These are phyloP conservation scores for Caloenas nicobarica DNA, from an alignment of 2,113 vertebrate genomes.

Conservation along the genomic window DNA sequence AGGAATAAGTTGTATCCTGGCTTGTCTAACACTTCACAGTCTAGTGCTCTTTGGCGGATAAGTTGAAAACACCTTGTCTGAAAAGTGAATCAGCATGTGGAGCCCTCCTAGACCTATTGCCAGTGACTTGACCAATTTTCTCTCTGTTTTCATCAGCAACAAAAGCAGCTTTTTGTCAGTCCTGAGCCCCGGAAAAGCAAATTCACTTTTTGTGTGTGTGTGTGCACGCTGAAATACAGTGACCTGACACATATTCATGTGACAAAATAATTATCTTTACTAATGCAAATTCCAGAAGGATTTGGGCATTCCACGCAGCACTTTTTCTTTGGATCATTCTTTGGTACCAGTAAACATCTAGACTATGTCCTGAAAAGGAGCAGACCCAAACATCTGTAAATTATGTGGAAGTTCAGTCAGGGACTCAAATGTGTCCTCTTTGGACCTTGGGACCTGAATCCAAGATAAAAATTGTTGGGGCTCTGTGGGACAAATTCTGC, in stretches of 20 bases:
- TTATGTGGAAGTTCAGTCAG: background rate
- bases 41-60: background rate
- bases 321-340: background rate
- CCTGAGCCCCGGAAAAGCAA: background rate
- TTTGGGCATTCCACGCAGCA: background rate
- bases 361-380: background rate
- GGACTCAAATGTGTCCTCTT: background rate
- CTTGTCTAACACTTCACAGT: background rate
- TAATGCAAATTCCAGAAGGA: background rate
- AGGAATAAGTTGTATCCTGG: background rate
- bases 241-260: background rate
- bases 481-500: background rate
- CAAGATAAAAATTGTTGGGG: background rate
- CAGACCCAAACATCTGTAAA: background rate
- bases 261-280: background rate
- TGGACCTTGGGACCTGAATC: background rate
- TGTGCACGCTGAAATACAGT: background rate
- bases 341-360: background rate
- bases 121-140: background rate
- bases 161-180: background rate
- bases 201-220: background rate
- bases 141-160: background rate
- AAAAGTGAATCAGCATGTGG: background rate
- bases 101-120: background rate
- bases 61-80: background rate